Percentiles rank a stretch among this genome's conserved stretches.
Evolutionary conservation across 2,888 invertebrate genomes (phyloP).

Genomic region (Leucania comma): DNA sequence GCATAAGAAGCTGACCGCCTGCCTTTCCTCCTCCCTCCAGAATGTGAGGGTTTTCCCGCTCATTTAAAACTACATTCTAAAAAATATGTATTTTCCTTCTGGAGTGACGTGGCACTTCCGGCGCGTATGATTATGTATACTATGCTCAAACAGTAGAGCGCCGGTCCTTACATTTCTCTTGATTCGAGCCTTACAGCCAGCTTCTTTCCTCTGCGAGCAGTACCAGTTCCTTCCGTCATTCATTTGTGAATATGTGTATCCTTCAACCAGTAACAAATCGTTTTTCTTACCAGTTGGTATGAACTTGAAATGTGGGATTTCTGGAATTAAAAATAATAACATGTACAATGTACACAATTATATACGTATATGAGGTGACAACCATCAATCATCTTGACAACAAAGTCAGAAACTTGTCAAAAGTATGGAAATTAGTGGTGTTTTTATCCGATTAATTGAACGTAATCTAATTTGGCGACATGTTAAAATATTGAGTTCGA

Average conservation of each 20-base stretch:
- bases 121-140: slow-evolving; percentile 32
- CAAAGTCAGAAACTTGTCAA: no score
- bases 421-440: no score
- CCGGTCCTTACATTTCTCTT: slow-evolving; percentile 49
- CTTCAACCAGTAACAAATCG: slow-evolving; percentile 55
- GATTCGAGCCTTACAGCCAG: slow-evolving; percentile 70
- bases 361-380: no score
- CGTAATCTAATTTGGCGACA: neutral
- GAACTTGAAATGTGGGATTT: slow-evolving; percentile 47
- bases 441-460: neutral
- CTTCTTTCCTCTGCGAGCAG: slow-evolving; percentile 71
- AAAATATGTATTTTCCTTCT: slow-evolving; percentile 31
- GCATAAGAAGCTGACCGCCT: no score
- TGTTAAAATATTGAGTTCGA: no score
- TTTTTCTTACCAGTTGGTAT: slow-evolving; percentile 65
- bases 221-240: slow-evolving; percentile 70
- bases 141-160: slow-evolving; percentile 29
- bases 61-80: neutral
- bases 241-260: slow-evolving; percentile 72
- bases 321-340: slow-evolving; percentile 49
- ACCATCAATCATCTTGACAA: no score
- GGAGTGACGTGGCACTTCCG: slow-evolving; percentile 26
- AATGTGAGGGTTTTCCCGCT: neutral
- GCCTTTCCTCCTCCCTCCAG: no score
- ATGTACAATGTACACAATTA: neutral